Percentiles rank a stretch among this genome's conserved stretches.
phyloP scores from a whole-genome alignment of 2,888 invertebrate species.

The Tenthredo scrophulariae region DNA sequence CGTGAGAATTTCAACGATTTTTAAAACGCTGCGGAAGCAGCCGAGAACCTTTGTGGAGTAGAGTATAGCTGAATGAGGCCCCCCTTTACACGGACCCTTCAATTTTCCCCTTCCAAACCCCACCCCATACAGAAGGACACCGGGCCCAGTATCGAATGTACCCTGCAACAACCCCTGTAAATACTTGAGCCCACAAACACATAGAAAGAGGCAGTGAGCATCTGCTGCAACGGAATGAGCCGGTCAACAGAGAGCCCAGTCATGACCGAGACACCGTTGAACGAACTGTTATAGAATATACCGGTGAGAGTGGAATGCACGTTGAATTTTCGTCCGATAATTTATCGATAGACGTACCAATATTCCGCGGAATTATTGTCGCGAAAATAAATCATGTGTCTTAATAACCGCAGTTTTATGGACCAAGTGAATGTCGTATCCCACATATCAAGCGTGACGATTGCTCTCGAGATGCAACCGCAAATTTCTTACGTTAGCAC shows the following conservation, averaged over 20 bases:
- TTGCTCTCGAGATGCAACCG: constrained; percentile 70
- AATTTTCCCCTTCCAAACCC: constrained; percentile 22
- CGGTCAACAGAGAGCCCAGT: constrained; percentile 70
- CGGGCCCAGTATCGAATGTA: constrained; percentile 71
- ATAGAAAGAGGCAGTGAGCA: constrained; percentile 67
- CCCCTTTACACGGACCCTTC: constrained; percentile 8
- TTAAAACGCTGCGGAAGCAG: background rate
- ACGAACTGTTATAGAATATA: constrained; percentile 1
- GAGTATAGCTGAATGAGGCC: constrained; percentile 40
- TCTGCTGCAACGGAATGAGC: constrained; percentile 71
- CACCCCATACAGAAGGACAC: constrained; percentile 59
- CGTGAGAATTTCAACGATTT: background rate
- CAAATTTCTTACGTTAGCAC: constrained; percentile 67
- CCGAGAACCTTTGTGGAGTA: background rate
- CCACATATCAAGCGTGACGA: constrained; percentile 60
- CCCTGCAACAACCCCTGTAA: constrained; percentile 73
- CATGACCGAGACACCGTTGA: constrained; percentile 61
- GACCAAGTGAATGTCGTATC: constrained; percentile 52
- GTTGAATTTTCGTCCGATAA: constrained; percentile 22
- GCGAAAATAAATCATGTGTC: constrained; percentile 19
- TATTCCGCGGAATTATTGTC: background rate
- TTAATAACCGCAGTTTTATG: constrained; percentile 2
- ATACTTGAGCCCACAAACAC: constrained; percentile 55
- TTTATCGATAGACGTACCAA: background rate
- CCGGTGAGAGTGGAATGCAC: background rate